These are phyloP conservation scores for Coccyzus lansbergi DNA, from an alignment of 2,797 vertebrate species.

Conservation along the genomic window DNA sequence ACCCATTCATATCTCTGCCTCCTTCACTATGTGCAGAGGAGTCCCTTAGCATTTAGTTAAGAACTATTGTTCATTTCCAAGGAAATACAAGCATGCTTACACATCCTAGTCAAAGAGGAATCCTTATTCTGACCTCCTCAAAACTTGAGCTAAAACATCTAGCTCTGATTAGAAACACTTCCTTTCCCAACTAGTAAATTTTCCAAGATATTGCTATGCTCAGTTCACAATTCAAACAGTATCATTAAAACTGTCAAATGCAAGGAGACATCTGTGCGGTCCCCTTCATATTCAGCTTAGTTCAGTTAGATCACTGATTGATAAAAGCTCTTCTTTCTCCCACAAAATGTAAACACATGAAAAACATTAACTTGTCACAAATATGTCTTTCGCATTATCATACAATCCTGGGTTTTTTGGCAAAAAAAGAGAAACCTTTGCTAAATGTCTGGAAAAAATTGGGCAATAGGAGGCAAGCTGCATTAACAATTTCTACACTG, in stretches of 20 bases:
- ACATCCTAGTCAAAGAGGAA: slow-evolving; percentile 25
- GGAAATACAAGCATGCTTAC: not conserved
- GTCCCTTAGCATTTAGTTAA: not conserved
- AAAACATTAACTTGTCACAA: not conserved
- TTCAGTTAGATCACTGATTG: not conserved
- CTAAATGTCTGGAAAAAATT: not conserved
- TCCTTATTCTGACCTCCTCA: slow-evolving; percentile 37
- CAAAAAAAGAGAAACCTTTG: not conserved
- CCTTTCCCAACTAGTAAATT: not conserved
- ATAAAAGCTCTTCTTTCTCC: not conserved
- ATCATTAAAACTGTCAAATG: not conserved
- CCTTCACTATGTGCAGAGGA: slow-evolving; percentile 18
- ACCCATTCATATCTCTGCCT: not conserved
- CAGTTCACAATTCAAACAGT: not conserved
- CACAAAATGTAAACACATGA: not conserved
- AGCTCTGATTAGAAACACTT: slow-evolving; percentile 71
- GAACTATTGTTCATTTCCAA: slow-evolving; percentile 37
- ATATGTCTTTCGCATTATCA: not conserved
- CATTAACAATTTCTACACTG: not conserved
- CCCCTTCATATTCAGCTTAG: not conserved
- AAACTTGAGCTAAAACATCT: slow-evolving; percentile 26
- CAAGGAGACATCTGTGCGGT: not conserved
- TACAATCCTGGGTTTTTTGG: not conserved
- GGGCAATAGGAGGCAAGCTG: not conserved
- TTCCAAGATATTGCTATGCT: slow-evolving; percentile 32